Conservation (phyloP, 1,140 invertebrate genomes). For the Belonocnema kinseyi region DNA sequence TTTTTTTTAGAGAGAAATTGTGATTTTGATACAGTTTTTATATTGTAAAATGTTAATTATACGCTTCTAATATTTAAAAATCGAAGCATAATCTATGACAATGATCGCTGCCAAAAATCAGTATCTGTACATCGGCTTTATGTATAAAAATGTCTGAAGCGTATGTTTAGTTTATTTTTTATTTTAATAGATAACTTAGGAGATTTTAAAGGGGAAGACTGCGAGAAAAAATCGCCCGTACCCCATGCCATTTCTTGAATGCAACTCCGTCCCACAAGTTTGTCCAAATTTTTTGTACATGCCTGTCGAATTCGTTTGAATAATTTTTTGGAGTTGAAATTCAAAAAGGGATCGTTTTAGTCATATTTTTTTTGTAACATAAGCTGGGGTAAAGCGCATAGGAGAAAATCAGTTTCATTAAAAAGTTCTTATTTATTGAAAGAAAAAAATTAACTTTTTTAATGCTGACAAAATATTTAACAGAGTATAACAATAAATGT, state of each 20-base stretch:
- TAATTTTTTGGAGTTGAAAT: background rate
- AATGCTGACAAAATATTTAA: conserved; percentile 11
- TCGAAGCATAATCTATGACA: background rate
- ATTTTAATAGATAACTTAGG: background rate
- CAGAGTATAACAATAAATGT: conserved; percentile 1
- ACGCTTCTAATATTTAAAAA: background rate
- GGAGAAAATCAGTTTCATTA: background rate
- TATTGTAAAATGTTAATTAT: background rate
- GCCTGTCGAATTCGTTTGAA: too few species aligned
- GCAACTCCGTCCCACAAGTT: background rate
- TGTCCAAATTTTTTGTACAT: background rate
- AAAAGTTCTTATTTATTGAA: background rate
- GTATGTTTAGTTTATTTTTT: background rate
- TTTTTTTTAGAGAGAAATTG: conserved; percentile 3
- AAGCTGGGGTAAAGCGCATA: background rate
- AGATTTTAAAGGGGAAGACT: conserved; percentile 17
- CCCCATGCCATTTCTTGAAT: background rate
- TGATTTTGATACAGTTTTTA: conserved; percentile 15
- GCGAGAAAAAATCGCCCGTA: background rate
- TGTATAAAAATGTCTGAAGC: conserved; percentile 17
- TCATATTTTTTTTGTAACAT: background rate
- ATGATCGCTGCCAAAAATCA: conserved; percentile 14
- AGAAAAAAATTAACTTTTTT: conserved; percentile 17
- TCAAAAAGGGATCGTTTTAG: background rate
- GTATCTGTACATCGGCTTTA: conserved; percentile 18